Base-by-base conservation (phyloP, 2,113 vertebrate species). In the Cryptomyrus ogoouensis region DNA sequence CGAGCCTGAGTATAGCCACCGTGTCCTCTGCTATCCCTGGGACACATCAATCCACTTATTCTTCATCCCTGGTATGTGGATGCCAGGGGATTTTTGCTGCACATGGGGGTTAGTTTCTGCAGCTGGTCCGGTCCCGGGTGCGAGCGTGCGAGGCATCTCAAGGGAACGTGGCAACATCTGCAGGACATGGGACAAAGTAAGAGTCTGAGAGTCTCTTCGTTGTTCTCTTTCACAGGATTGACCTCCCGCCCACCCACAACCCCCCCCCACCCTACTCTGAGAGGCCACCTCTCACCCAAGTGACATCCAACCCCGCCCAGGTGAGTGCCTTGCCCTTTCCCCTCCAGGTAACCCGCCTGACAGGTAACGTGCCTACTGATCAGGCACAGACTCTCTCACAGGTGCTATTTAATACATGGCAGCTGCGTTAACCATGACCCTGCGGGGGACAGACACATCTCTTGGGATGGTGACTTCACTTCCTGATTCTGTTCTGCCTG, bases 221-320 rank as follows among this genome's bases (percentile, higher is more conserved):
- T 46, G 21, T 66, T 39, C 35, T 66, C 39, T 9, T 66, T 56
- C 89, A 52, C 93, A 96, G 96, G 89, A 96, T 96, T 93, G 96
- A 96, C 92, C 95, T 96, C 92, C 96, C 96, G 89, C 96, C 95
- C 44, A 96, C 95, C 87, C 95, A 96, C 94, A 96, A 96, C 90
- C 95, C 95, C 0, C 95, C 95, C n/a, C 95, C 95, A 90, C 94
- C 95, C 58, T 95, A 96, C 92, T 91, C 93, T 0, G 94, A 94
- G 94, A 93, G 94, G 92, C 91, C 93, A 21, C 93, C 94, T 1
- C 92, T 93, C 74, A 91, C 93, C 90, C 95, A 94, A 85, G 90
- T 94, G 91, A 94, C 94, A 90, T 94, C 95, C 91, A 94, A 94
- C 89, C 91, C 94, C 12, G 93, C 94, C 86, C 95, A 94, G 93